Evolutionary conservation across 2,888 invertebrate genomes (phyloP).

Genomic region (Drosophila yooni): DNA sequence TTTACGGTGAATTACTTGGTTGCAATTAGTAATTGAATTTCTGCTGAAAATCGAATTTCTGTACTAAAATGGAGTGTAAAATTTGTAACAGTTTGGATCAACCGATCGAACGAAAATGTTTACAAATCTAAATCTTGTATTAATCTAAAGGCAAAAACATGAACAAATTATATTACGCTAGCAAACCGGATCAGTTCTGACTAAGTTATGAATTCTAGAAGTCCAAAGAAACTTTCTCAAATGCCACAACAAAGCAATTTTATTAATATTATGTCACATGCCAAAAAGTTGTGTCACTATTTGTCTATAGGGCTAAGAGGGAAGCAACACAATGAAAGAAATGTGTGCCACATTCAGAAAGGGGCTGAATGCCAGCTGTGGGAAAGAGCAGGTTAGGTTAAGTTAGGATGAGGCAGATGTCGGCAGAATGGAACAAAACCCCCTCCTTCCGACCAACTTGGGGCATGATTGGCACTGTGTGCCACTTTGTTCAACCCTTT

Average conservation of each 20-base stretch:
- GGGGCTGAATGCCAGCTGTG: background rate
- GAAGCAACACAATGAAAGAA: background rate
- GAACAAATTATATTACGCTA: too few species aligned
- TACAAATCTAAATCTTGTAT: background rate
- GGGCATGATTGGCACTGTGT: background rate
- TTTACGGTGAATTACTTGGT: background rate
- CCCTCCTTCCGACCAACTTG: background rate
- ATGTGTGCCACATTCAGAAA: background rate
- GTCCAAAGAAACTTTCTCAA: background rate
- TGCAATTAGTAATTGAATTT: background rate
- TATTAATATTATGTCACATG: background rate
- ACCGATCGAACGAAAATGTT: too few species aligned
- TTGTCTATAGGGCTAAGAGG: background rate
- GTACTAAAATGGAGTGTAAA: background rate
- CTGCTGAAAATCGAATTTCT: background rate
- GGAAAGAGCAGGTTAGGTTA: background rate
- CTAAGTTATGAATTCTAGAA: background rate
- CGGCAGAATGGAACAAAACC: background rate
- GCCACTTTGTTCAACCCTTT: background rate
- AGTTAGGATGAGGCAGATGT: background rate
- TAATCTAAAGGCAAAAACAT: background rate
- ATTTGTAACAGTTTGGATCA: too few species aligned
- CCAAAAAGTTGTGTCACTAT: background rate
- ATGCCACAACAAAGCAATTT: background rate
- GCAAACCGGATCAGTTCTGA: background rate